Base-by-base conservation (phyloP, 2,797 vertebrate genomes). In the Lophotriccus pileatus region DNA sequence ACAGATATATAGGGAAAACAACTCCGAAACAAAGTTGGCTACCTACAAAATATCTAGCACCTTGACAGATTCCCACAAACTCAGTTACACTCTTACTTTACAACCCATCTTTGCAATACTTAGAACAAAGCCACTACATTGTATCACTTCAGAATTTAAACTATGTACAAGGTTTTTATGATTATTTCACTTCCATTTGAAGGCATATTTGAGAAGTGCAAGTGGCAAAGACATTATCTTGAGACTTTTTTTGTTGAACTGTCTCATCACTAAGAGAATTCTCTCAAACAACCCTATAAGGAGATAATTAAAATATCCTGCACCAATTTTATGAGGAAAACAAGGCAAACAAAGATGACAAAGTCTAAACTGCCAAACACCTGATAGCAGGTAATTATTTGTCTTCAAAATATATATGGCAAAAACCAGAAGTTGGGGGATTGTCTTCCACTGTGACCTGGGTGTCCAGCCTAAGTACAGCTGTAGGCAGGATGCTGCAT, bases 111-210 rank as follows among this genome's bases (percentile, higher is more conserved):
- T 0, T 2, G 7, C 20, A 70, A 52, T 7, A 53, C 18, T 41
- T 83, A 39, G 10, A 81, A 81, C 11, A 87, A 73, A 89, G 15
- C 12, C 23, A 36, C 43, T 64, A 21, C 5, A n/a, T 46, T 50
- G 44, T 70, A 60, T 39, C 49, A 63, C 28, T 58, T 15, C 2
- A 24, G 23, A 82, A 88, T 60, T 62, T 44, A 92, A 96, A 87
- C 63, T n/a, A 81, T 4, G 4, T 39, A 59, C 17, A 50, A 66
- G 9, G 5, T 34, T 87, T 87, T 81, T 34, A 17, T 24, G 82
- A 81, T 84, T 58, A 59, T 32, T 43, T 58, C 69, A 70, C 53
- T 92, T 80, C 59, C 28, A 74, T 70, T 60, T 62, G 64, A 95
- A 91, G 34, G 15, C 81, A 77, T 17, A 1, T 82, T 76, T 72